These are phyloP conservation scores for Limnephilus lunatus DNA, from an alignment of 2,888 invertebrate genomes.

Conservation along the genomic window DNA sequence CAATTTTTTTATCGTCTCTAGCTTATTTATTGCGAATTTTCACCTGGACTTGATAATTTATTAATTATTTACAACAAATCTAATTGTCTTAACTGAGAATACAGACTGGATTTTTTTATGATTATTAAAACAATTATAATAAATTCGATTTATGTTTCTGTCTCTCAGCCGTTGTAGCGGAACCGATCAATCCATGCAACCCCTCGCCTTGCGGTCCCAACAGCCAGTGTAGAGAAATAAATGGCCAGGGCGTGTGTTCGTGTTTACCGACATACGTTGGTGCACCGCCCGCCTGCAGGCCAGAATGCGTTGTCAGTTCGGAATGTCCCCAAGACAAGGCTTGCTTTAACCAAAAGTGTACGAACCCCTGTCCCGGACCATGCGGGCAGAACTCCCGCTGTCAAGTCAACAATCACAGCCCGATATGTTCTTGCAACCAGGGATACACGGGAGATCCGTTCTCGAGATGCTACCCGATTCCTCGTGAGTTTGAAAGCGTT, in stretches of 20 bases:
- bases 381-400: constrained; percentile 85
- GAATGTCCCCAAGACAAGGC: constrained; percentile 86
- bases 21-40: too few relatives aligned
- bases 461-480: constrained; percentile 78
- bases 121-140: not conserved
- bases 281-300: constrained; percentile 86
- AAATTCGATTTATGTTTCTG: not conserved
- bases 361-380: constrained; percentile 85
- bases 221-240: constrained; percentile 83
- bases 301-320: constrained; percentile 87
- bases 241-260: constrained; percentile 85
- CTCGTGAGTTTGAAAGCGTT: constrained; percentile 71
- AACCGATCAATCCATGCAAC: constrained; percentile 77
- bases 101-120: not conserved
- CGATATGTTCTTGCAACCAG: constrained; percentile 84
- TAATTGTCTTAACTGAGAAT: too few relatives aligned
- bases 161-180: constrained; percentile 50
- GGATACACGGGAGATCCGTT: constrained; percentile 83
- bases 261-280: constrained; percentile 85
- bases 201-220: constrained; percentile 88
- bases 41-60: too few relatives aligned
- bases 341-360: constrained; percentile 87
- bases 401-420: constrained; percentile 86
- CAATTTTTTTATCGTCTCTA: too few relatives aligned
- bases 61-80: too few relatives aligned